Conservation (phyloP, 2,797 vertebrate species). For the Zenarchopterus dispar region DNA sequence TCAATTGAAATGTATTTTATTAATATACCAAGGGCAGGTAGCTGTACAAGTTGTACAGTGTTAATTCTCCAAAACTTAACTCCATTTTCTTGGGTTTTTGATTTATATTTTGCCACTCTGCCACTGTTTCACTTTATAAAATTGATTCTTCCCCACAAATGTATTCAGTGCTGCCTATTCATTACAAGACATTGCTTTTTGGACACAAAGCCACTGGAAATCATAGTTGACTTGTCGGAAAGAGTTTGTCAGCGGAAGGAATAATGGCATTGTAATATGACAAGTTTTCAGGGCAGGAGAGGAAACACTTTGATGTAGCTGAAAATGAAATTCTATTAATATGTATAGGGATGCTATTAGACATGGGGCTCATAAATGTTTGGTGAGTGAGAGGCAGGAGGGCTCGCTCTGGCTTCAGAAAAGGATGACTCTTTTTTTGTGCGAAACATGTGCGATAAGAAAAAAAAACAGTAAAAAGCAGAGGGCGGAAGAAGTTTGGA, state of each 20-base stretch:
- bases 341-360: slow-evolving; percentile 72
- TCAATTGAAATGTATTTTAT: slow-evolving; percentile 66
- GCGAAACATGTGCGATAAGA: slow-evolving; percentile 39
- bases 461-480: slow-evolving; percentile 28
- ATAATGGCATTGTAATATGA: slow-evolving; percentile 75
- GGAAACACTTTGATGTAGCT: slow-evolving; percentile 73
- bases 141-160: slow-evolving; percentile 60
- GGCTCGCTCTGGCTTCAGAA: slow-evolving; percentile 35
- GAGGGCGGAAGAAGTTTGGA: slow-evolving; percentile 31
- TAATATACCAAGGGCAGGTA: slow-evolving; percentile 63
- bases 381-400: slow-evolving; percentile 57
- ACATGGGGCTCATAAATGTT: slow-evolving; percentile 66
- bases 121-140: slow-evolving; percentile 60
- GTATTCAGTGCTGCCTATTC: slow-evolving; percentile 61
- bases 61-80: slow-evolving; percentile 32
- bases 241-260: slow-evolving; percentile 65
- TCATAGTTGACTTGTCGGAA: slow-evolving; percentile 66
- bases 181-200: slow-evolving; percentile 61
- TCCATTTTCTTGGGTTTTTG: slow-evolving; percentile 37
- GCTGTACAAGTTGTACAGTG: slow-evolving; percentile 23
- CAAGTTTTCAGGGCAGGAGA: slow-evolving; percentile 66
- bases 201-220: slow-evolving; percentile 66
- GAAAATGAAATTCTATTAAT: slow-evolving; percentile 77
- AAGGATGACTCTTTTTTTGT: slow-evolving; percentile 31
- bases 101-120: slow-evolving; percentile 43